A percentile compares a stretch with the other conserved stretches of the same genome.
These are phyloP conservation scores for Orussus abietinus DNA, from an alignment of 1,140 invertebrate species.

Conservation along the genomic window DNA sequence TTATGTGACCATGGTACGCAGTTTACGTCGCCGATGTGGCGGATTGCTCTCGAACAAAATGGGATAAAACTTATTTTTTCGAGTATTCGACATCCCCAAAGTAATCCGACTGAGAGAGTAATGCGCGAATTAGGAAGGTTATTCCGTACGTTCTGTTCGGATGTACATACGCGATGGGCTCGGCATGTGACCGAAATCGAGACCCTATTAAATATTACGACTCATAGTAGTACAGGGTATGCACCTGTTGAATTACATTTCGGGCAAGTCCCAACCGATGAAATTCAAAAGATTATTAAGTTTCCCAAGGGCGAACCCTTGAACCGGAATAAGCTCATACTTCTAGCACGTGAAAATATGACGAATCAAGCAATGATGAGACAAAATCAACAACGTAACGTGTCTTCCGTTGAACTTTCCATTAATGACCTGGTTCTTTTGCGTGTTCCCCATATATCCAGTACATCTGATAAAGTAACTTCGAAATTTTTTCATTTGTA, in stretches of 20 bases:
- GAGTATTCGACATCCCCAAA: conserved; percentile 14
- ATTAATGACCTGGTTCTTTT: no score
- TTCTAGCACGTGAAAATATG: no score
- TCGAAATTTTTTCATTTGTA: no score
- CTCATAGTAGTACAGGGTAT: conserved; percentile 15
- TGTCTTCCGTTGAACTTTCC: no score
- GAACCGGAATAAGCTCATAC: no score
- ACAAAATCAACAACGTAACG: no score
- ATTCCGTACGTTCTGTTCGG: conserved; percentile 14
- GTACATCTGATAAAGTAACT: no score
- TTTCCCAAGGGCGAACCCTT: no score
- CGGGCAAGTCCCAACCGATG: conserved; percentile 9
- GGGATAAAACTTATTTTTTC: conserved; percentile 13
- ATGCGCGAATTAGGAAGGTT: conserved; percentile 16
- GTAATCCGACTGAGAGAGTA: conserved; percentile 16
- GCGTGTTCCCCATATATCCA: no score
- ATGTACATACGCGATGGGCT: conserved; percentile 15
- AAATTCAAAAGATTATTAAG: no score
- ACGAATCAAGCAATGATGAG: no score
- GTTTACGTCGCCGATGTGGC: conserved; percentile 16
- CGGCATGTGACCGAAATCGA: conserved; percentile 11
- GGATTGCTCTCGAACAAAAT: conserved; percentile 6
- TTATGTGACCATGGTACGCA: conserved; percentile 18
- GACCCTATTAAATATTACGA: conserved; percentile 10
- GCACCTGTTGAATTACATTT: conserved; percentile 21